These are phyloP conservation scores for Frankliniella intonsa DNA, from an alignment of 2,888 invertebrate species.

Conservation along the genomic window DNA sequence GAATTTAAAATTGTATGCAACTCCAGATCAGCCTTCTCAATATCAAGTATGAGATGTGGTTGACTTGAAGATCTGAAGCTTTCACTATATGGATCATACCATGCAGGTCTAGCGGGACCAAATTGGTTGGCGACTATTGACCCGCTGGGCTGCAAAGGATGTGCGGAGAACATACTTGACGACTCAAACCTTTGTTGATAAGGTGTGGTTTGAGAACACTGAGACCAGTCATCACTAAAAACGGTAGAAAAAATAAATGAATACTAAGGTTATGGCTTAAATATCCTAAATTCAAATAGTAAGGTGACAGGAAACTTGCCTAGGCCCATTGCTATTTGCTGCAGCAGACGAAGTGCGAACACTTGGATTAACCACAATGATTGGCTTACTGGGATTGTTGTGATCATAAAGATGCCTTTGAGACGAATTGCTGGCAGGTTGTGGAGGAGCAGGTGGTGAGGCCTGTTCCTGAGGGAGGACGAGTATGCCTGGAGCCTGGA, in stretches of 20 bases:
- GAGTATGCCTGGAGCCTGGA: conserved; percentile 47
- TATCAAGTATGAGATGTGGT: conserved; percentile 59
- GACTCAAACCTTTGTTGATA: conserved; percentile 3
- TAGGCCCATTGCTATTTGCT: conserved; percentile 42
- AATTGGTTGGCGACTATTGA: neutral
- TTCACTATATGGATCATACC: conserved; percentile 57
- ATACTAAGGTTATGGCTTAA: neutral
- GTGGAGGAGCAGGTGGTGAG: conserved; percentile 34
- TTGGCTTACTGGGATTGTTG: conserved; percentile 65
- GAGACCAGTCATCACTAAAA: conserved; percentile 20
- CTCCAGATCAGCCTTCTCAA: conserved; percentile 64
- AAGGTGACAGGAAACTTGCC: neutral
- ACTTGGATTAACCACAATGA: conserved; percentile 47
- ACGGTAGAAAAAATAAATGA: conserved; percentile 10
- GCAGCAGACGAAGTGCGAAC: conserved; percentile 47
- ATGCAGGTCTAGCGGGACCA: conserved; percentile 47
- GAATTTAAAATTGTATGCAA: conserved; percentile 59
- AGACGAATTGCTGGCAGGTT: conserved; percentile 40
- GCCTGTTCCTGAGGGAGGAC: conserved; percentile 45
- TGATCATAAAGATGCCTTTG: conserved; percentile 58
- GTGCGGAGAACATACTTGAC: neutral
- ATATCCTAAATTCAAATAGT: no score
- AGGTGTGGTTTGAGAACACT: neutral
- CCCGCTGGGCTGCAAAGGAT: neutral
- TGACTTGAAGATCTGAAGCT: conserved; percentile 58